phyloP scores from a whole-genome alignment of 1,140 invertebrate species.

The Acyrthosiphon pisum region DNA sequence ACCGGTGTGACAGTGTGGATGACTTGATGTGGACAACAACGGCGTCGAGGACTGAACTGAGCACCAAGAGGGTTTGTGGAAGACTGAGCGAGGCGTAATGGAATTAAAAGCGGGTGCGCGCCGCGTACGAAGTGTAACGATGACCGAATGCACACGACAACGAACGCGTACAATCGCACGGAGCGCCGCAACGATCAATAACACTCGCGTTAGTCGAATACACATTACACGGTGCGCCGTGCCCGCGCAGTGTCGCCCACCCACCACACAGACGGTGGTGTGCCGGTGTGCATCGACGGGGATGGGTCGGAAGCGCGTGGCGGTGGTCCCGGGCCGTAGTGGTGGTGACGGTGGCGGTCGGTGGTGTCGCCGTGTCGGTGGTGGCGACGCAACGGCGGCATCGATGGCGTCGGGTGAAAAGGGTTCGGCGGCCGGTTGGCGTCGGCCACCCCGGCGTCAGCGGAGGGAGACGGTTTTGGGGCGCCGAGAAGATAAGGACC shows the following conservation, averaged over 20 bases:
- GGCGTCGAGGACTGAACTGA: background rate
- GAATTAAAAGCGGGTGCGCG: constrained; percentile 46
- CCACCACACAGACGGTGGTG: too few species aligned
- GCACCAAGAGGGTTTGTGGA: constrained; percentile 19
- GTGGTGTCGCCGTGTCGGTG: background rate
- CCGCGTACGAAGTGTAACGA: background rate
- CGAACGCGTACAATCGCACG: constrained; percentile 31
- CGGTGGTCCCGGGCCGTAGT: background rate
- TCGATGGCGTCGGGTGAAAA: background rate
- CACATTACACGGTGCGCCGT: background rate
- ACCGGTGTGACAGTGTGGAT: background rate
- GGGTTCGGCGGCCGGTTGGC: constrained; percentile 23
- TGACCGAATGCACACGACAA: background rate
- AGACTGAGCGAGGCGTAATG: constrained; percentile 52
- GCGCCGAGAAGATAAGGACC: constrained; percentile 56
- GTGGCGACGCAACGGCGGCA: background rate
- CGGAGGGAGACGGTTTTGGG: constrained; percentile 20
- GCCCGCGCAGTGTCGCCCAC: background rate
- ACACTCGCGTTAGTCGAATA: constrained; percentile 9
- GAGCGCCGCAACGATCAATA: constrained; percentile 45
- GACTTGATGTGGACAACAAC: background rate
- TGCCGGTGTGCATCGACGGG: background rate
- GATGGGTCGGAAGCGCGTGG: background rate
- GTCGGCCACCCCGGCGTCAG: constrained; percentile 29
- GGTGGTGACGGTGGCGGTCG: background rate